Evolutionary conservation across 2,888 invertebrate genomes (phyloP).

Genomic region (Caenorhabditis zanzibari): DNA sequence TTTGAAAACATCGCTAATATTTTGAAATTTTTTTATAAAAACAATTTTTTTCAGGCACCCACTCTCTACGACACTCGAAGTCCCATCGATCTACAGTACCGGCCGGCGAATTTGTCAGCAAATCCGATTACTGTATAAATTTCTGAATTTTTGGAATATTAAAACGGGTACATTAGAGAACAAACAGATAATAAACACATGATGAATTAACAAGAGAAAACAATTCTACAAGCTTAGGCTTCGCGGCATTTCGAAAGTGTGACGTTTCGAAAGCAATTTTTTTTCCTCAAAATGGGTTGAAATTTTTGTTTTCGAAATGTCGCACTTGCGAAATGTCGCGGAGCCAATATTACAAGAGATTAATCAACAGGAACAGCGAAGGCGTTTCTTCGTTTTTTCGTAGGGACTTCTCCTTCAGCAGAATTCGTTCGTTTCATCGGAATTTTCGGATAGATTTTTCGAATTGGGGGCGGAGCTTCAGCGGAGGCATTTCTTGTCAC

Average conservation of each 20-base stretch:
- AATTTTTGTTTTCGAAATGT: too few relatives aligned
- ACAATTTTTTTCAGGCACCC: conserved; percentile 79
- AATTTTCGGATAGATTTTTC: conserved; percentile 49
- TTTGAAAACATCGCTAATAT: too few relatives aligned
- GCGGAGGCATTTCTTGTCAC: background rate
- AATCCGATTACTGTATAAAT: conserved; percentile 35
- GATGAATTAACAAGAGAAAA: conserved; percentile 4
- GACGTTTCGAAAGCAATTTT: too few relatives aligned
- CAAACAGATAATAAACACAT: background rate
- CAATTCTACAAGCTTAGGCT: background rate
- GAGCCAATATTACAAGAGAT: background rate
- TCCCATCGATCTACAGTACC: conserved; percentile 76
- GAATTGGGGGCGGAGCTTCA: background rate
- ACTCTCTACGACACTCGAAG: conserved; percentile 78
- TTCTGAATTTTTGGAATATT: background rate
- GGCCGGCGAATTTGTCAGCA: conserved; percentile 58
- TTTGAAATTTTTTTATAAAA: too few relatives aligned
- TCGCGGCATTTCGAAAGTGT: too few relatives aligned
- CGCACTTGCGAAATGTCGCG: too few relatives aligned
- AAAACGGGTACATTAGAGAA: background rate
- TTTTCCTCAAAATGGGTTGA: too few relatives aligned
- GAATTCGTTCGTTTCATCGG: conserved; percentile 39
- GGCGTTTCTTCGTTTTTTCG: conserved; percentile 25
- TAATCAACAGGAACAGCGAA: conserved; percentile 24
- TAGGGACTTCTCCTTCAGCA: too few relatives aligned